Evolutionary conservation across 2,888 invertebrate species (phyloP).

Genomic region (Mesoligia furuncula): DNA sequence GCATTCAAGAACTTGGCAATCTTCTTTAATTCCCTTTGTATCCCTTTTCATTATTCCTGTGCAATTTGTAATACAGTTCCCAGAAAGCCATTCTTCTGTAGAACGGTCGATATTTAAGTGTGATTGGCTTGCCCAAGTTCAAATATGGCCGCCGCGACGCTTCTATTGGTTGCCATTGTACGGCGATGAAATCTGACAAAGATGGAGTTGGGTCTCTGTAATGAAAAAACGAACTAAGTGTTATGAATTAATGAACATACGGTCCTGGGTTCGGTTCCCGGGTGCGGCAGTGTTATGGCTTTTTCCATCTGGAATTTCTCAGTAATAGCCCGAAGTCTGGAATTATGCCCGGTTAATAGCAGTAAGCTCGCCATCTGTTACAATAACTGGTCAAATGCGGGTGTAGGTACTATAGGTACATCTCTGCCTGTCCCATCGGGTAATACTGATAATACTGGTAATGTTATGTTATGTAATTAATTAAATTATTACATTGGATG

Average conservation of each 20-base stretch:
- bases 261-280: too few species aligned
- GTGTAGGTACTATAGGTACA: background rate
- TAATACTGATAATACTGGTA: too few species aligned
- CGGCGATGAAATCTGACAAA: slow-evolving; percentile 25
- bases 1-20: background rate
- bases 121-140: slow-evolving; percentile 29
- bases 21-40: background rate
- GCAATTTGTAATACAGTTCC: slow-evolving; percentile 49
- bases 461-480: background rate
- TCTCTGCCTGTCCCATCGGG: background rate
- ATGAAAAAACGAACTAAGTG: background rate
- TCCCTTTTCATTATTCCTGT: slow-evolving; percentile 29
- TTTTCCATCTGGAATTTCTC: background rate
- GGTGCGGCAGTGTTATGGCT: background rate
- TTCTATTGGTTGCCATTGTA: slow-evolving; percentile 28
- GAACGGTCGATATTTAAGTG: slow-evolving; percentile 38
- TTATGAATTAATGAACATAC: background rate
- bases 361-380: background rate
- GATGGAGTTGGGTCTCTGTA: slow-evolving; percentile 44
- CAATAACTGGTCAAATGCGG: background rate
- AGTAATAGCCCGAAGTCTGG: background rate
- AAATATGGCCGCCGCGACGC: slow-evolving; percentile 27
- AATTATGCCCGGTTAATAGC: background rate
- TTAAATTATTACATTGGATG: background rate
- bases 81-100: slow-evolving; percentile 45